Evolutionary conservation across 2,113 vertebrate genomes (phyloP), one percentile per base, ranked within the genome.

Genomic region (Odocoileus hemionus): DNA sequence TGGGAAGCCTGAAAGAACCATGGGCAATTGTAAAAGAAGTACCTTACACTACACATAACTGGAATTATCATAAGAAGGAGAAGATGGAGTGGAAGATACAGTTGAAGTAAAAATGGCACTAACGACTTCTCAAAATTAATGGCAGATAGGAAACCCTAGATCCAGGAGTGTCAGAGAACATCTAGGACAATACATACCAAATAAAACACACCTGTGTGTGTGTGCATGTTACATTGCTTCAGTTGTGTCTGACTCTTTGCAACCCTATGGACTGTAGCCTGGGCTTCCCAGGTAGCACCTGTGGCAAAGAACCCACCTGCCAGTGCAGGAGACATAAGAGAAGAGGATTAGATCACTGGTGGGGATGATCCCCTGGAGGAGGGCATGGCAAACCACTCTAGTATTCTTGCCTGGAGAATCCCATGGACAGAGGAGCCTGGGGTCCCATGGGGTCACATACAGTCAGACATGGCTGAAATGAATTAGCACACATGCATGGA

Each of bases 91-190:
- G 16, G 79, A 67, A 67, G 47, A 94, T 78, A 86, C 39, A 70
- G 33, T 57, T 39, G 45, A 74, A 79, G 6, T n/a, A 61, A 82
- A 89, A 76, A 93, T 21, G 84, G 15, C 19, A 33, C 5, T 33
- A 25, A 89, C 8, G 52, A 61, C 57, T n/a, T 89, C 95, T 21
- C 50, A 86, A 61, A 91, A 94, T 89, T 76, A 90, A 95, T 17
- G 25, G 5, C 28, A 94, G 33, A 52, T 54, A 58, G 30, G 14
- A 78, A 95, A 74, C 13, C 55, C 85, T 43, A 78, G 74, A 82
- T 60, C 15, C 12, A 47, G 45, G 23, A 90, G 45, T 15, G n/a
- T 36, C 39, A 25, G 64, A 96, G 45, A 85, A 92, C 26, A 94
- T 61, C 80, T 55, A 70, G 45, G 39, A 90, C 28, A 21, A 80